A percentile compares a stretch with the other conserved stretches of the same genome.
These are phyloP conservation scores for Oryzias celebensis DNA, from an alignment of 2,113 vertebrate genomes.

Conservation along the genomic window DNA sequence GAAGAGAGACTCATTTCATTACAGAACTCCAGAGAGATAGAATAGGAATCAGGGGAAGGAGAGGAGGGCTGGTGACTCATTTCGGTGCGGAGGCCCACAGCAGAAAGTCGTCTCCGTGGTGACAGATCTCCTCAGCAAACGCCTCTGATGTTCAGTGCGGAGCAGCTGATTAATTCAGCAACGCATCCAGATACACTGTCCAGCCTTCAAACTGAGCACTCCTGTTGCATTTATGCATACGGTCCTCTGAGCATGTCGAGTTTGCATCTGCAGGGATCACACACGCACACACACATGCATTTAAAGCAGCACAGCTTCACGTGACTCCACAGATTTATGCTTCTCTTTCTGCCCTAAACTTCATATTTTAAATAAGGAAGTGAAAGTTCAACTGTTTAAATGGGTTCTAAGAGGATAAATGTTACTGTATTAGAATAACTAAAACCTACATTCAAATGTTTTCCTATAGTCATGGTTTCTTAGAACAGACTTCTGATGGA, in stretches of 20 bases:
- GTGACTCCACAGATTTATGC: neutral
- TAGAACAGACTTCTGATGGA: no score
- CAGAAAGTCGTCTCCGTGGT: slow-evolving; percentile 46
- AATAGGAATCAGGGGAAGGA: slow-evolving; percentile 22
- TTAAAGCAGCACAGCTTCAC: neutral
- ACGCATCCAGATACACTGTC: slow-evolving; percentile 26
- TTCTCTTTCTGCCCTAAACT: neutral
- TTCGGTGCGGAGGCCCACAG: slow-evolving; percentile 42
- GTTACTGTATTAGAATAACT: no score
- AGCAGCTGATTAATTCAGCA: slow-evolving; percentile 50
- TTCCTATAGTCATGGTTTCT: no score
- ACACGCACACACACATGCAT: neutral
- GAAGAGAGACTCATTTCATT: slow-evolving; percentile 55
- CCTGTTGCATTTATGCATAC: neutral
- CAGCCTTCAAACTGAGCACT: slow-evolving; percentile 11
- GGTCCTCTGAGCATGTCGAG: neutral
- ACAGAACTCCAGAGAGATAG: slow-evolving; percentile 29
- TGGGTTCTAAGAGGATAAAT: no score
- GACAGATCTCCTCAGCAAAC: slow-evolving; percentile 58
- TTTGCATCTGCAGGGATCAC: neutral
- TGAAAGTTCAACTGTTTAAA: no score
- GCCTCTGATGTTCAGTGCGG: slow-evolving; percentile 48
- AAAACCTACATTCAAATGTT: no score
- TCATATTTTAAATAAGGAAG: no score
- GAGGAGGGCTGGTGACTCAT: slow-evolving; percentile 20